Base-by-base conservation (phyloP, 53 echinoderm and acorn worm species). In the Mesocentrotus franciscanus region DNA sequence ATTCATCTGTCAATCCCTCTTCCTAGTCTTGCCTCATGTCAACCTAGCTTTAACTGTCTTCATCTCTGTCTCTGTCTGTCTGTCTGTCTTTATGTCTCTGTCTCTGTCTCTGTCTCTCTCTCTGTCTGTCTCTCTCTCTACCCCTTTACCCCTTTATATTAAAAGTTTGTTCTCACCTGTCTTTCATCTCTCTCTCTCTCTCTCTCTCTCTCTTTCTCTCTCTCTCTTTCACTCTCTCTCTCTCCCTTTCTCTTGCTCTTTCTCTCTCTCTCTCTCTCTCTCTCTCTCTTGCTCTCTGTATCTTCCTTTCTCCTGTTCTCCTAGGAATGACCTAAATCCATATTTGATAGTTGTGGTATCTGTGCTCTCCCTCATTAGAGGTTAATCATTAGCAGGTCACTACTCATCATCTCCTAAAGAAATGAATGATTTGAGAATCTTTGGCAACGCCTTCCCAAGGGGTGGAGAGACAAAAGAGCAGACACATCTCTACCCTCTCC, bases 401-500 rank as follows among this genome's bases (percentile, higher is more conserved):
- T 36, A 42, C 81, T 33, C 39, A n/a, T 27, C 42, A 81, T 81
- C 81, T 42, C 81, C 18, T 14, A 6, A 22, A 81, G 81, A 81
- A 42, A 81, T 42, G 36, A 39, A 81, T 42, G 42, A 81, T 64
- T 64, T 64, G 16, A 64, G 14, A 64, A 64, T 64, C 36, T 42
- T 33, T 81, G 81, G 42, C 42, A 9, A 81, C 8, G 18, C 81
- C 42, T 1, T 81, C 81, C 81, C 81, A 33, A 11, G 42, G 81
- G 81, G 81, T 35, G 11, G 81, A 2, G 20, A 81, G 81, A 81
- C 81, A 81, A 81, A 81, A 81, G 81, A 81, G 36, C 42, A 33
- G 81, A 81, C 81, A 81, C 30, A 74, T 74, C 74, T 74, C 74
- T 74, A 8, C 81, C 81, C 39, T 81, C 81, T 39, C 36, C 81